phyloP scores from a whole-genome alignment of 2,113 vertebrate genomes.

The Coryphaenoides rupestris region DNA sequence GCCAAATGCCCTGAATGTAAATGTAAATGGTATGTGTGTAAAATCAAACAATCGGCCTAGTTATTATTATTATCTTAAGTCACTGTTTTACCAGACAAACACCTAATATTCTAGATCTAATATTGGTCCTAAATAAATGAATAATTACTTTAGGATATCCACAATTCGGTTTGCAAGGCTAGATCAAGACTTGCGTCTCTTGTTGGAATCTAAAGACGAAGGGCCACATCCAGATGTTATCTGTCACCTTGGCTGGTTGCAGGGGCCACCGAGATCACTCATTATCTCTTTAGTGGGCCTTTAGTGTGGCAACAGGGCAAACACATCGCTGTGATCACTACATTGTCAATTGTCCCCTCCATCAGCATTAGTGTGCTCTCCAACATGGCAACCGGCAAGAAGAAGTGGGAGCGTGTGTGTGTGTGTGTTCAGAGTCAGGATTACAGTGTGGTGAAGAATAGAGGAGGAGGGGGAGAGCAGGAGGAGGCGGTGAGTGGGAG shows the following conservation, averaged over 20 bases:
- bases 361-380: constrained; percentile 56
- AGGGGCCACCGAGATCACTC: constrained; percentile 37
- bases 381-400: constrained; percentile 52
- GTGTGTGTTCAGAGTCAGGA: constrained; percentile 40
- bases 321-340: constrained; percentile 52
- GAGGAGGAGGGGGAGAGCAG: constrained; percentile 38
- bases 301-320: constrained; percentile 31
- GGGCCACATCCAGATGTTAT: constrained; percentile 19
- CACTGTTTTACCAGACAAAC: neutral
- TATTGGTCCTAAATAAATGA: no score
- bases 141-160: no score
- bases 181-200: neutral
- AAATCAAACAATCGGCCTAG: neutral
- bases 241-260: constrained; percentile 34
- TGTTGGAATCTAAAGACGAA: neutral
- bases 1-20: no score
- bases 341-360: constrained; percentile 56
- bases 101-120: no score
- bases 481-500: constrained; percentile 31
- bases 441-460: constrained; percentile 42
- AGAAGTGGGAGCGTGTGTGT: neutral
- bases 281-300: constrained; percentile 45
- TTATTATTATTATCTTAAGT: no score
- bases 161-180: neutral
- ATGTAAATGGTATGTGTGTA: no score